These are phyloP conservation scores for Griposia aprilina DNA, from an alignment of 2,888 invertebrate species.

Conservation along the genomic window DNA sequence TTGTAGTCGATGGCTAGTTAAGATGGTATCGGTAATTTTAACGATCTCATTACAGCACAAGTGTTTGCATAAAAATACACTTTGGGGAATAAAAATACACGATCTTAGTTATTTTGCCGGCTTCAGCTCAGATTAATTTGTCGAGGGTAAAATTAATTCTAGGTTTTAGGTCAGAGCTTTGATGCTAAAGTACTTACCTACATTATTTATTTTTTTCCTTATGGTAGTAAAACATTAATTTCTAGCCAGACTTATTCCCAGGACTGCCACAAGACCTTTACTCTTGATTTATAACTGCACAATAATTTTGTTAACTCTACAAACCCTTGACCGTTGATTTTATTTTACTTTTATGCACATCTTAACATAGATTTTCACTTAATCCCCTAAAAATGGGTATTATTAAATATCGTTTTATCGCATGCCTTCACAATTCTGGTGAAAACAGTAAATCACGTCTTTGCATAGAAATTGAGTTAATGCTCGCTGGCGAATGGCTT, in stretches of 20 bases:
- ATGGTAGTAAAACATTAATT: slow-evolving; percentile 21
- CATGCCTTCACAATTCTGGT: not conserved
- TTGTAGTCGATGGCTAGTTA: slow-evolving; percentile 24
- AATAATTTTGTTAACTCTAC: not conserved
- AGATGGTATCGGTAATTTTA: slow-evolving; percentile 43
- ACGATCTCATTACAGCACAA: slow-evolving; percentile 51
- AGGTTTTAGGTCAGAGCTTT: slow-evolving; percentile 5
- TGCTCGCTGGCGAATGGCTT: slow-evolving; percentile 26
- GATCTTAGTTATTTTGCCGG: slow-evolving; percentile 9
- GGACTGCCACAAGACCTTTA: not conserved
- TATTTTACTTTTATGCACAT: not conserved
- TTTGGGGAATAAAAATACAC: slow-evolving; percentile 25
- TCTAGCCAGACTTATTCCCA: not conserved
- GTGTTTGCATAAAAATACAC: slow-evolving; percentile 47
- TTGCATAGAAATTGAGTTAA: slow-evolving; percentile 50
- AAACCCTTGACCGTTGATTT: not conserved
- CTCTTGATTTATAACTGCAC: not conserved
- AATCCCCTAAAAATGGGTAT: not conserved
- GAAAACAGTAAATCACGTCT: slow-evolving; percentile 43
- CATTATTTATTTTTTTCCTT: slow-evolving; percentile 4
- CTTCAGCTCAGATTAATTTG: slow-evolving; percentile 16
- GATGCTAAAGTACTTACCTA: not conserved
- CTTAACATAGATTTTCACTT: not conserved
- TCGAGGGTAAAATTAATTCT: slow-evolving; percentile 7
- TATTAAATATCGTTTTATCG: slow-evolving; percentile 28